Evolutionary conservation across 2,888 invertebrate genomes (phyloP).

Genomic region (Taphrorychus bicolor): DNA sequence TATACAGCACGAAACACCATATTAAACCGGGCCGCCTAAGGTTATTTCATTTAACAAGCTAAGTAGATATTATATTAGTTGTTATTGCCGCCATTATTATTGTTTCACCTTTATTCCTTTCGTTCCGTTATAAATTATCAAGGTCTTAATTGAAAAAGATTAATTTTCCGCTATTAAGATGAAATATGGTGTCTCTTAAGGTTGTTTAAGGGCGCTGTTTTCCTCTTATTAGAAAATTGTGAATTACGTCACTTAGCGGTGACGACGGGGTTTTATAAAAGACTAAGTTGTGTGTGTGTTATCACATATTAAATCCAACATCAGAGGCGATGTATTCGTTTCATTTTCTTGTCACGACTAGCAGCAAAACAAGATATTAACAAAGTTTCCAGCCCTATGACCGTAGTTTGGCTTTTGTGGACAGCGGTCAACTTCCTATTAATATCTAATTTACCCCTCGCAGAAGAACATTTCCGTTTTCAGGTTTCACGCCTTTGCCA

Average conservation of each 20-base stretch:
- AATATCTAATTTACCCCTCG: constrained; percentile 41
- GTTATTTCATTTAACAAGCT: constrained; percentile 42
- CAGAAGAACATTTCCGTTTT: constrained; percentile 28
- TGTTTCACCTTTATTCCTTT: constrained; percentile 39
- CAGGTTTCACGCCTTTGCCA: constrained; percentile 10
- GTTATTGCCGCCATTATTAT: constrained; percentile 41
- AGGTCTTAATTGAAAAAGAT: constrained; percentile 38
- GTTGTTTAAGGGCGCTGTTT: constrained; percentile 9
- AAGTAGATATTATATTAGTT: constrained; percentile 42
- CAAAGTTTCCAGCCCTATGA: constrained; percentile 50
- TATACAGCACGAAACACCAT: constrained; percentile 42
- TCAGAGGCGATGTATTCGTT: constrained; percentile 43
- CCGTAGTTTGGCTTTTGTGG: constrained; percentile 42
- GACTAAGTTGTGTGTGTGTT: constrained; percentile 26
- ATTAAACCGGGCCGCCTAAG: constrained; percentile 38
- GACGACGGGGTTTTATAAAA: constrained; percentile 5
- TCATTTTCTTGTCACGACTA: constrained; percentile 52
- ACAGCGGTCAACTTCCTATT: constrained; percentile 44
- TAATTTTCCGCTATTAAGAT: constrained; percentile 24
- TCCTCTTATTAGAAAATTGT: not conserved
- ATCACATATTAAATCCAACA: constrained; percentile 38
- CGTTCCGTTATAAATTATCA: constrained; percentile 34
- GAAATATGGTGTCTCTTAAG: not conserved
- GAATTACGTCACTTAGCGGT: not conserved
- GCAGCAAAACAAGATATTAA: constrained; percentile 54